Evolutionary conservation across 1,140 invertebrate genomes (phyloP).

Genomic region (Macrobrachium rosenbergii): DNA sequence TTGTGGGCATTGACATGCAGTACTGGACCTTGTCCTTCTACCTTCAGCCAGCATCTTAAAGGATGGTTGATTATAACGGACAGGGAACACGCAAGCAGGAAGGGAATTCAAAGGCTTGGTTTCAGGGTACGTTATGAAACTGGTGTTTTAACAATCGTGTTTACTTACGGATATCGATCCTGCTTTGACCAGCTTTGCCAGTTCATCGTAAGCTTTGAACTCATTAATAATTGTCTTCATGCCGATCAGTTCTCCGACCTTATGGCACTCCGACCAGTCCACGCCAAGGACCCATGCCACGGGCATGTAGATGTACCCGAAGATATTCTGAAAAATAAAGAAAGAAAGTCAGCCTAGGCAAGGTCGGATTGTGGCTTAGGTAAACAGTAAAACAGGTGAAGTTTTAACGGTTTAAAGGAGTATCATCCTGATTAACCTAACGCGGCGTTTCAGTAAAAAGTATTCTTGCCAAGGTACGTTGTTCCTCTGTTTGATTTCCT

Average conservation of each 20-base stretch:
- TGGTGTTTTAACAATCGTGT: not conserved
- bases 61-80: too few species aligned
- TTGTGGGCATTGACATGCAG: too few species aligned
- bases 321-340: slow-evolving; percentile 77
- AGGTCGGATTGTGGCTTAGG: not conserved
- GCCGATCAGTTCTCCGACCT: slow-evolving; percentile 85
- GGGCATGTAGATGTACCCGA: slow-evolving; percentile 79
- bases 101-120: not conserved
- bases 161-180: slow-evolving; percentile 51
- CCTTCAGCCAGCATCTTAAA: too few species aligned
- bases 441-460: too few species aligned
- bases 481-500: too few species aligned
- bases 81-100: not conserved
- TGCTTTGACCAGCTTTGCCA: slow-evolving; percentile 77
- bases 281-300: slow-evolving; percentile 86
- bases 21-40: too few species aligned
- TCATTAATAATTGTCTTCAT: slow-evolving; percentile 92
- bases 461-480: too few species aligned
- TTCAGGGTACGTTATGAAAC: not conserved
- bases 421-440: too few species aligned
- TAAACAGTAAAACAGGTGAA: not conserved
- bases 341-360: not conserved
- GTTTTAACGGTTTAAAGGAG: too few species aligned
- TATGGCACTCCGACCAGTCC: slow-evolving; percentile 81
- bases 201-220: slow-evolving; percentile 87